Conservation (phyloP, 2,113 vertebrate species). For the Myiopsitta monachus region DNA sequence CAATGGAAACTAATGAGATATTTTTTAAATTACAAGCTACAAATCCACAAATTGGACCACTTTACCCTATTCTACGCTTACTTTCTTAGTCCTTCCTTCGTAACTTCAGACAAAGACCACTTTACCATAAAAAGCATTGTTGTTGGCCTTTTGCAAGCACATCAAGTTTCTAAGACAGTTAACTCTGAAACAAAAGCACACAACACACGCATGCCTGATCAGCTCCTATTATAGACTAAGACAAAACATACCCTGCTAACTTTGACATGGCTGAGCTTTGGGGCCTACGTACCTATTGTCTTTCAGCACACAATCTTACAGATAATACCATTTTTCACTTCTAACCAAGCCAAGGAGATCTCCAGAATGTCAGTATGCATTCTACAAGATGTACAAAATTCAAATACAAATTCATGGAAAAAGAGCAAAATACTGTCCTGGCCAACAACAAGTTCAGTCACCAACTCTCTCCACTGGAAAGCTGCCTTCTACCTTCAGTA, state of each 20-base stretch:
- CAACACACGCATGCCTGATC: rapidly evolving
- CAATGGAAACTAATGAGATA: background rate
- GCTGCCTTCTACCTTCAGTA: background rate
- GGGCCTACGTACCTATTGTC: too few species aligned
- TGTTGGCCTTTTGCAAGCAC: background rate
- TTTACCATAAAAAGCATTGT: background rate
- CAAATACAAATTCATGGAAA: background rate
- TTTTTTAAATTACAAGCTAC: background rate
- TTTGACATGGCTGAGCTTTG: background rate
- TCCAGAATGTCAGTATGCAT: rapidly evolving
- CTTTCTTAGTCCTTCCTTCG: background rate
- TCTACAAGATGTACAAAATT: background rate
- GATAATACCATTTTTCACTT: background rate
- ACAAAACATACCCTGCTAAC: background rate
- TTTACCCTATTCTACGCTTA: background rate
- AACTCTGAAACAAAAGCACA: background rate
- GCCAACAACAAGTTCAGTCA: background rate
- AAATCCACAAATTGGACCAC: background rate
- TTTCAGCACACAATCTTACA: background rate
- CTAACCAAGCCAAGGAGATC: background rate
- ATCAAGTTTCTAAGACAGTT: background rate
- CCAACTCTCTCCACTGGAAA: background rate
- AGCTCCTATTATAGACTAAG: background rate
- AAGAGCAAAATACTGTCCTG: background rate
- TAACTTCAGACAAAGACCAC: background rate